Evolutionary conservation across 1,140 invertebrate species (phyloP).

Genomic region (Dryas iulia): DNA sequence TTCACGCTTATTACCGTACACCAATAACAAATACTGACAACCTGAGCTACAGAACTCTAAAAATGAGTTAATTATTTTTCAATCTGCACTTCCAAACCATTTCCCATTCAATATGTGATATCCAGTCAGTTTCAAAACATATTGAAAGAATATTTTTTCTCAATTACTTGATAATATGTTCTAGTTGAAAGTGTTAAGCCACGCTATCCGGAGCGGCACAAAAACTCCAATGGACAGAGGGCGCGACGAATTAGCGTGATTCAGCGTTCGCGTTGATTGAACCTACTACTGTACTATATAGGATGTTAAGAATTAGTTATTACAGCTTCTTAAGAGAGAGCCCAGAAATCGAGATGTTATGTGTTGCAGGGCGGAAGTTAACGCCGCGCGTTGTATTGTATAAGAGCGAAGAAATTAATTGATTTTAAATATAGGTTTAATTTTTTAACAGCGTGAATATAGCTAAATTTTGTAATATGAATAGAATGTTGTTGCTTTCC

Average conservation of each 20-base stretch:
- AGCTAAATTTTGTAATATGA: too few relatives aligned
- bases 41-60: background rate
- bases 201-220: constrained; percentile 26
- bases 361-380: too few relatives aligned
- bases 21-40: too few relatives aligned
- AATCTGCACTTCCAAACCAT: background rate
- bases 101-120: background rate
- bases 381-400: too few relatives aligned
- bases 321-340: too few relatives aligned
- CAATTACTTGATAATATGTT: constrained; percentile 24
- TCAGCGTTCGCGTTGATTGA: constrained; percentile 64
- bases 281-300: constrained; percentile 52
- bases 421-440: too few relatives aligned
- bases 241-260: constrained; percentile 68
- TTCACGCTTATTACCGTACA: too few relatives aligned
- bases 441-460: too few relatives aligned
- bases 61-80: background rate
- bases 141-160: constrained; percentile 20
- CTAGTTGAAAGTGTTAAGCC: constrained; percentile 35
- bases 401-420: too few relatives aligned
- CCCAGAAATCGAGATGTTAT: too few relatives aligned
- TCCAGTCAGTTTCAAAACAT: constrained; percentile 1
- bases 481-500: too few relatives aligned
- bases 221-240: constrained; percentile 62
- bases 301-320: constrained; percentile 37